phyloP scores from a whole-genome alignment of 2,888 invertebrate genomes.

The Priocnemis perturbator region DNA sequence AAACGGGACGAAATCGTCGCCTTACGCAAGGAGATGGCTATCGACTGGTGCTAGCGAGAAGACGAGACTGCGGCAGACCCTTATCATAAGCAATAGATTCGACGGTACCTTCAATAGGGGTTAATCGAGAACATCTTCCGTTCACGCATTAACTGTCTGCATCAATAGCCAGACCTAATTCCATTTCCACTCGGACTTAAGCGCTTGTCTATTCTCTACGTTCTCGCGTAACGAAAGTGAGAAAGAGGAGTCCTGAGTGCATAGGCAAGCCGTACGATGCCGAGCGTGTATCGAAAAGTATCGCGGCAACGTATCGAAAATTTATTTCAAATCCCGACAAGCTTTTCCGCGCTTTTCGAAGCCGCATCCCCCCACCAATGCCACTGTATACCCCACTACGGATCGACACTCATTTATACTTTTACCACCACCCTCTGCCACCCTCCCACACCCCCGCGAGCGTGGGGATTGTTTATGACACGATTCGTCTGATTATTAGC shows the following conservation, averaged over 20 bases:
- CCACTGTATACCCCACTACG: slow-evolving; percentile 53
- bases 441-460: slow-evolving; percentile 30
- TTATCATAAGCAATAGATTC: too few species aligned
- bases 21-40: too few species aligned
- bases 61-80: too few species aligned
- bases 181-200: too few species aligned
- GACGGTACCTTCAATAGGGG: too few species aligned
- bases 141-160: too few species aligned
- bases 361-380: slow-evolving; percentile 48
- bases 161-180: too few species aligned
- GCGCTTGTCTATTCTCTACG: too few species aligned
- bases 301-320: slow-evolving; percentile 4
- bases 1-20: too few species aligned
- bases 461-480: slow-evolving; percentile 69
- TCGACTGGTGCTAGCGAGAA: too few species aligned
- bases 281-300: slow-evolving; percentile 19
- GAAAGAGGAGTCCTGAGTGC: neutral
- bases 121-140: too few species aligned
- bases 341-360: slow-evolving; percentile 57
- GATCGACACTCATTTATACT: slow-evolving; percentile 71
- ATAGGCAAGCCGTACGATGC: too few species aligned
- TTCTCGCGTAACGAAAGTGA: neutral
- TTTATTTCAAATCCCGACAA: slow-evolving; percentile 8
- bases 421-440: slow-evolving; percentile 61
- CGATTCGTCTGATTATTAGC: slow-evolving; percentile 74